Evolutionary conservation across 2,888 invertebrate genomes (phyloP), one percentile per base, ranked within the genome.

Genomic region (Diogma glabrata): DNA sequence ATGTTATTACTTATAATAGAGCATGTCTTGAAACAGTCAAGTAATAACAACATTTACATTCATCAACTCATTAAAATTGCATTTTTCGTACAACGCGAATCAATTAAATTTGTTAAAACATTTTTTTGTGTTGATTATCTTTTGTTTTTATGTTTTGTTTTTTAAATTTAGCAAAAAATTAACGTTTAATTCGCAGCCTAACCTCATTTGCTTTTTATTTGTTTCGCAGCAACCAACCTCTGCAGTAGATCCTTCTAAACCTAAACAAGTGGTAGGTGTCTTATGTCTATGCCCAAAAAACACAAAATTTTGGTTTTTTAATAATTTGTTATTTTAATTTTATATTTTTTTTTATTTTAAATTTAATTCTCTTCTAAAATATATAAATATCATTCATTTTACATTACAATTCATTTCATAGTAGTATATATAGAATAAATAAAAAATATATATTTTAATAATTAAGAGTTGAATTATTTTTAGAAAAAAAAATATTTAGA

Each of bases 241-340:
- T 73, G 74, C 74, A 63, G 74, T 75, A 66, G 73, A 79, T 74
- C 75, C 77, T 67, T 72, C 73, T 70, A 78, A 79, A 66, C 76
- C 78, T 66, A 75, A 77, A 67, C 70, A 73, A 67, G 74, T 76
- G 79, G 79, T 79, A 79, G 72, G 79, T 78, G 64, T 68, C 63
- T 65, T 66, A 62, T 67, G 67, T 64, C 69, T 67, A n/a, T n/a
- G n/a, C n/a, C n/a, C n/a, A n/a, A n/a, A n/a, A n/a, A n/a, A n/a
- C n/a, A n/a, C n/a, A n/a, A n/a, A n/a, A n/a, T n/a, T 52, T 55
- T 51, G 53, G 47, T 57, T 57, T 53, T 49, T 52, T 55, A 52
- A 45, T 28, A 46, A 46, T 61, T 58, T 59, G 53, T 56, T 57
- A 26, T 58, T 55, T 54, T 53, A 45, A 26, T 55, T 54, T 52